Evolutionary conservation across 2,888 invertebrate species (phyloP), one percentile per base, ranked within the genome.

Genomic region (Agriopis leucophaearia): DNA sequence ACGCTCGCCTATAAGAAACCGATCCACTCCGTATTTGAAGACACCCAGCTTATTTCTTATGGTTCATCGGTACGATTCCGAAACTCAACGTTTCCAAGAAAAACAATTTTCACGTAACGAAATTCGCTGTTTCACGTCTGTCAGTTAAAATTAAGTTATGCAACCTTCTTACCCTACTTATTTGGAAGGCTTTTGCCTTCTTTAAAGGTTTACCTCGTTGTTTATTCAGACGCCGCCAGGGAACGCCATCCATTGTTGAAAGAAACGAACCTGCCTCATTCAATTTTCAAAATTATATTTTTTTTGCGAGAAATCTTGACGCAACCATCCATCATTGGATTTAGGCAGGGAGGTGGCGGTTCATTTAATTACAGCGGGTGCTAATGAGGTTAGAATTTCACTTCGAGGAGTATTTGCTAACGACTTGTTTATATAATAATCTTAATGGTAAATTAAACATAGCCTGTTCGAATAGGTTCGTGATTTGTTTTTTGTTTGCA

Each of bases 261-360:
- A 59, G 55, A 64, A 69, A 55, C 44, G 64, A 62, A 58, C 55
- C 58, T n/a, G n/a, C 54, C 55, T 66, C 68, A 70, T 73, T 70
- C 69, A 70, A 71, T 72, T 72, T 68, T 27, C 27, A 52, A 73
- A 73, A 72, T 71, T 83, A 78, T 81, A 82, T 66, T 54, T 82
- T 84, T 81, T 78, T 74, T 77, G 65, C 64, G 59, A 65, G 77
- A 76, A 71, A 73, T 75, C 75, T 74, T 72, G 56, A 64, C 70
- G 64, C 57, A 45, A 74, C 77, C 82, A 87, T 90, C 86, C 84
- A 89, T 90, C 88, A 88, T 82, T 75, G 74, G 58, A 60, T 61
- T 64, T 64, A 66, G 64, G 44, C 16, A n/a, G 44, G 56, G 64
- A 52, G 64, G 3, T 6, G 58, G 5, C 15, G 55, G 45, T 13